Evolutionary conservation across 2,113 vertebrate species (phyloP).

Genomic region (Nesoenas mayeri): DNA sequence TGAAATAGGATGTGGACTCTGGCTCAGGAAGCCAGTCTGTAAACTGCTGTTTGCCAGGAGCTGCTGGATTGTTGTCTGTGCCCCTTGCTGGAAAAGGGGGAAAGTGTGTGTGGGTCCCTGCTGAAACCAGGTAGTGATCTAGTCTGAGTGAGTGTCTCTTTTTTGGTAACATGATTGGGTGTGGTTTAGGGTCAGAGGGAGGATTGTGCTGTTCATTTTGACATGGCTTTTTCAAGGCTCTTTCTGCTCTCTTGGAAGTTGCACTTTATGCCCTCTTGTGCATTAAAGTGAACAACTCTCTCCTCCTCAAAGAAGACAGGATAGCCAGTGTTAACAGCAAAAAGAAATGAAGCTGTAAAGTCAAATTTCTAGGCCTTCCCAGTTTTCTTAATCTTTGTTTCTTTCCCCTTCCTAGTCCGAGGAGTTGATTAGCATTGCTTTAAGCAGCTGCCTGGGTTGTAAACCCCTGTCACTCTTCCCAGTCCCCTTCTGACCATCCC

Average conservation of each 20-base stretch:
- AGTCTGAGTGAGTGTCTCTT: background rate
- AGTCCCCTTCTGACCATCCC: background rate
- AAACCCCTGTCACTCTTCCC: background rate
- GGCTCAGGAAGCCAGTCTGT: background rate
- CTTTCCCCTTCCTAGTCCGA: background rate
- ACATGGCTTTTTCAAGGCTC: background rate
- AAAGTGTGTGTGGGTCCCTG: background rate
- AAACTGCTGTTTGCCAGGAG: background rate
- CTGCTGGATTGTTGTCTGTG: background rate
- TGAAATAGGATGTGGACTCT: background rate
- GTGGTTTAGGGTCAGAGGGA: background rate
- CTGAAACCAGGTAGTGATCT: background rate
- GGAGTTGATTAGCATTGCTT: background rate
- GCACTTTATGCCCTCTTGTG: background rate
- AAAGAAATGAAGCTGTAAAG: background rate
- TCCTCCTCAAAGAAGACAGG: background rate
- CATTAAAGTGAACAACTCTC: background rate
- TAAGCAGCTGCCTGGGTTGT: background rate
- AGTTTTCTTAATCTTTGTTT: background rate
- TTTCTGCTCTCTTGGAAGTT: background rate
- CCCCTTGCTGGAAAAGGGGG: rapidly evolving
- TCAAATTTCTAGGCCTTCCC: background rate
- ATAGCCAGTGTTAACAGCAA: background rate
- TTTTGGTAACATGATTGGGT: background rate
- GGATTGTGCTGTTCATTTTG: background rate